These are phyloP conservation scores for Nomada flava DNA, from an alignment of 2,888 invertebrate genomes.

Conservation along the genomic window DNA sequence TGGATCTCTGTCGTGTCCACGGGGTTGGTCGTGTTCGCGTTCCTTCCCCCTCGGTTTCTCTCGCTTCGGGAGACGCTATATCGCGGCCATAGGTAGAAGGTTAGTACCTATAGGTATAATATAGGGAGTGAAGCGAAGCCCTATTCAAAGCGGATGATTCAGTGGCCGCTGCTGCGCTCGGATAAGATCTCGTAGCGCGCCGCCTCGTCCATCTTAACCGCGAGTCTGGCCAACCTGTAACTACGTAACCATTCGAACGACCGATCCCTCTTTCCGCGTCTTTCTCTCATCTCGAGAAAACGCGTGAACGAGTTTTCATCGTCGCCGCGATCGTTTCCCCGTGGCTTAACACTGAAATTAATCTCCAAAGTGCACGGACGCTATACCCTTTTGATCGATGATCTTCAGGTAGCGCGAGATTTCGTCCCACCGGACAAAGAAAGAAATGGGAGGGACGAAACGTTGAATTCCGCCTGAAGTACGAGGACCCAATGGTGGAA, in stretches of 20 bases:
- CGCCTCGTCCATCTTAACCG: constrained; percentile 72
- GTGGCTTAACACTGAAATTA: background rate
- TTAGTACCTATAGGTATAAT: constrained; percentile 77
- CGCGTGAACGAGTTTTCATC: background rate
- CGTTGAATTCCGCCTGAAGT: background rate
- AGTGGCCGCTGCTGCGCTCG: constrained; percentile 81
- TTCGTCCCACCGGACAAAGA: background rate
- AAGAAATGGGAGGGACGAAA: background rate
- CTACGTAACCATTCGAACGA: constrained; percentile 76
- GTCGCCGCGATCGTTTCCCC: background rate
- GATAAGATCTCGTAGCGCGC: constrained; percentile 83
- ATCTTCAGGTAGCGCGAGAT: too few relatives aligned
- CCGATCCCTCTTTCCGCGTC: constrained; percentile 68
- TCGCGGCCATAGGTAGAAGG: constrained; percentile 74
- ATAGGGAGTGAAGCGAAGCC: constrained; percentile 79
- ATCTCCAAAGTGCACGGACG: background rate
- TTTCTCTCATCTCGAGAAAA: constrained; percentile 14
- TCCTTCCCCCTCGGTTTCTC: constrained; percentile 24
- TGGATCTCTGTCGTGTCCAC: constrained; percentile 40
- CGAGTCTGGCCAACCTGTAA: constrained; percentile 78
- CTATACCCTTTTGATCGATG: background rate
- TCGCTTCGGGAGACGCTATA: constrained; percentile 59
- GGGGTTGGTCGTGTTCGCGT: constrained; percentile 3
- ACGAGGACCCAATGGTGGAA: background rate
- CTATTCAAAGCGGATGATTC: constrained; percentile 84